Percentiles rank a stretch among this genome's conserved stretches.
phyloP scores from a whole-genome alignment of 2,888 invertebrate species.

The Scaptomyza reducta region DNA sequence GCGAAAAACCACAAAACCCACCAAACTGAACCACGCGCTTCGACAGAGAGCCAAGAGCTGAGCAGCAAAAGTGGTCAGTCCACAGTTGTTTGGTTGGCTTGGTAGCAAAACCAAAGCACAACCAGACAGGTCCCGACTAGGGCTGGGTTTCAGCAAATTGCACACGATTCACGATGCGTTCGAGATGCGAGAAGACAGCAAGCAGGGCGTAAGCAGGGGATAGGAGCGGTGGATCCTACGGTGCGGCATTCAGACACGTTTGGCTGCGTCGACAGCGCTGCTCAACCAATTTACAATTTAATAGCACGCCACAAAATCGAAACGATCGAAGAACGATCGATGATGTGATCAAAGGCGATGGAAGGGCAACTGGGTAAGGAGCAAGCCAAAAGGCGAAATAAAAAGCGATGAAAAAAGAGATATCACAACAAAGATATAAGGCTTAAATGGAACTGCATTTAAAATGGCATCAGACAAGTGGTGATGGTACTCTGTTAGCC shows the following conservation, averaged over 20 bases:
- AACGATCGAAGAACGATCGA: conserved; percentile 57
- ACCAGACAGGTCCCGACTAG: conserved; percentile 13
- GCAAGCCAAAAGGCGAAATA: neutral
- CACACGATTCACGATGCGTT: conserved; percentile 70
- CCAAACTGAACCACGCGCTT: conserved; percentile 45
- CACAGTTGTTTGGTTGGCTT: conserved; percentile 10
- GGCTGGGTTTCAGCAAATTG: conserved; percentile 66
- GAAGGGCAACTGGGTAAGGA: neutral
- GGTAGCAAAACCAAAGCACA: conserved; percentile 13
- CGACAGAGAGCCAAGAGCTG: conserved; percentile 4
- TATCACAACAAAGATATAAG: conserved; percentile 1
- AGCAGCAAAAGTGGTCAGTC: conserved; percentile 68
- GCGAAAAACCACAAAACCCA: conserved; percentile 56
- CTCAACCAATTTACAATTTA: conserved; percentile 77
- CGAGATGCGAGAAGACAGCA: neutral
- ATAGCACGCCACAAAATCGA: conserved; percentile 76
- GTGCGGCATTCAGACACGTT: conserved; percentile 76
- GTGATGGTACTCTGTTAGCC: neutral
- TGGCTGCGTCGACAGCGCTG: conserved; percentile 67
- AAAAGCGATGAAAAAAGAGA: conserved; percentile 3
- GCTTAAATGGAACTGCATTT: conserved; percentile 1
- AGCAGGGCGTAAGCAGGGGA: neutral
- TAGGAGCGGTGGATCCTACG: conserved; percentile 15
- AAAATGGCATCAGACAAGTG: neutral
- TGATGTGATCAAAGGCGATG: conserved; percentile 1